phyloP scores from a whole-genome alignment of 2,113 vertebrate genomes.

The Phrynosoma platyrhinos region DNA sequence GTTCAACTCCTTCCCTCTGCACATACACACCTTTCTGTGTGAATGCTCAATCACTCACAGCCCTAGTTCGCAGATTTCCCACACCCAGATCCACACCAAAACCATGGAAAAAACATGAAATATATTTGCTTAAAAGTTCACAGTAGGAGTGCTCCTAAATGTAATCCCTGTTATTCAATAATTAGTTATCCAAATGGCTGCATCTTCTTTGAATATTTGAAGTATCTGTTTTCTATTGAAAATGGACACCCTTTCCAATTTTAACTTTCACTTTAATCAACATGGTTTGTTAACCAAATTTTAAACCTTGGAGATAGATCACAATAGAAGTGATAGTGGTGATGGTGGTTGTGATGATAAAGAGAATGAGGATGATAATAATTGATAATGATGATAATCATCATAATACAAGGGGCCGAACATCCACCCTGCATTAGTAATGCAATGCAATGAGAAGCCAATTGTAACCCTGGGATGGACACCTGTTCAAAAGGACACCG shows the following conservation, averaged over 20 bases:
- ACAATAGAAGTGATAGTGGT: not conserved
- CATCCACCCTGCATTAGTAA: too few species aligned
- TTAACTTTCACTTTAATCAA: not conserved
- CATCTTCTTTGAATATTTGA: not conserved
- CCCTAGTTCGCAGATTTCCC: not conserved
- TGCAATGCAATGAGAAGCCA: not conserved
- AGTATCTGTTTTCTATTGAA: not conserved
- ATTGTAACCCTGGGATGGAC: too few species aligned
- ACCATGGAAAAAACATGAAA: too few species aligned
- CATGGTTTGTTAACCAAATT: conserved; percentile 16
- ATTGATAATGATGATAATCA: too few species aligned
- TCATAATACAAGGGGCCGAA: too few species aligned
- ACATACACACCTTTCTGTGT: not conserved
- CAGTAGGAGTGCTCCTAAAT: not conserved
- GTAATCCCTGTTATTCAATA: not conserved
- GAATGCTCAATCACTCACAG: not conserved
- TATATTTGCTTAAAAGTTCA: not conserved
- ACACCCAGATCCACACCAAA: too few species aligned
- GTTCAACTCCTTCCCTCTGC: not conserved
- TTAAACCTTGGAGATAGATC: not conserved
- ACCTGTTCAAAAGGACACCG: too few species aligned
- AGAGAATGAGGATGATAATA: too few species aligned
- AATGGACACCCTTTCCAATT: not conserved
- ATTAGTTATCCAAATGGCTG: not conserved
- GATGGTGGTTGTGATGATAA: too few species aligned